Evolutionary conservation across 2,113 vertebrate species (phyloP).

Genomic region (Aramus guarauna): DNA sequence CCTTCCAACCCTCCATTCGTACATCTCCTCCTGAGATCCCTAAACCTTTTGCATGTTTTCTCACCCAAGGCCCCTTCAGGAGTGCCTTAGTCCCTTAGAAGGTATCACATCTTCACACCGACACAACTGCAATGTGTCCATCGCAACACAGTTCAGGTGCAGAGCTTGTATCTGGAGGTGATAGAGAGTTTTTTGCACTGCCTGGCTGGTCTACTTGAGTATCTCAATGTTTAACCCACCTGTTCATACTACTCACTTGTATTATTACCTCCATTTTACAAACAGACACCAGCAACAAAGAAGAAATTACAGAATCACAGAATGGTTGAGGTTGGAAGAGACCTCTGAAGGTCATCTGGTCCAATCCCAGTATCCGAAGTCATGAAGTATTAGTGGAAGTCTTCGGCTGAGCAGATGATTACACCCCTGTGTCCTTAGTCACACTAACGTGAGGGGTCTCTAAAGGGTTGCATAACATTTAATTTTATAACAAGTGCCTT

Average conservation of each 20-base stretch:
- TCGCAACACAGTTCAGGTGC: not conserved
- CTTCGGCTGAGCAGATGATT: not conserved
- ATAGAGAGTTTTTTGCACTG: not conserved
- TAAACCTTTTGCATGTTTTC: not conserved
- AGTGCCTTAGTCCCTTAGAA: not conserved
- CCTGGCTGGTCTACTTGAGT: not conserved
- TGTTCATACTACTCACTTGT: not conserved
- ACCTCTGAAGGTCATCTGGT: not conserved
- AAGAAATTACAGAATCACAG: not conserved
- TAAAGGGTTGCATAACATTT: not conserved
- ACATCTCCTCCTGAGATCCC: accelerated
- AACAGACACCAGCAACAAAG: not conserved
- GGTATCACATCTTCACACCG: not conserved
- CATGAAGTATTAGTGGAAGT: not conserved
- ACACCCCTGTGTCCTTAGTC: not conserved
- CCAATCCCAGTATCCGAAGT: not conserved
- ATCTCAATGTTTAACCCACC: not conserved
- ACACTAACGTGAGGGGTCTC: too few relatives aligned
- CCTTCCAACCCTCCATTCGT: accelerated
- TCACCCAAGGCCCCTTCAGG: not conserved
- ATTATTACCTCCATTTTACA: not conserved
- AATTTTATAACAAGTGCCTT: not conserved
- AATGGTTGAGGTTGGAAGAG: not conserved
- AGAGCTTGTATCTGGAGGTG: not conserved
- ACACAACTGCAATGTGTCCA: not conserved